Conservation (phyloP, 2,888 invertebrate species). For the Neuroscelio doddi region DNA sequence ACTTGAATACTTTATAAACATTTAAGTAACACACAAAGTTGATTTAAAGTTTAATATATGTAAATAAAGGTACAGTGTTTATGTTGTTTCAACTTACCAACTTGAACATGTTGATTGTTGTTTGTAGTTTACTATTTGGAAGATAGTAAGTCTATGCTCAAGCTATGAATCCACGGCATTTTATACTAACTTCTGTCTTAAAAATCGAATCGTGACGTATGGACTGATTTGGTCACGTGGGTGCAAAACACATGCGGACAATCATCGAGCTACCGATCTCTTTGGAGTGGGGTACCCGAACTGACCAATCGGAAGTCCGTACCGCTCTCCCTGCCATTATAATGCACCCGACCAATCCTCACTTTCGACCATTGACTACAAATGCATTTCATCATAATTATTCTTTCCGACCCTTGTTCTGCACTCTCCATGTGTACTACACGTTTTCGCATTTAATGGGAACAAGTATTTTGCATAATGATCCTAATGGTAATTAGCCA, state of each 20-base stretch:
- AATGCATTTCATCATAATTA: conserved; percentile 37
- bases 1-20: too few relatives aligned
- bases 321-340: conserved; percentile 37
- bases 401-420: conserved; percentile 42
- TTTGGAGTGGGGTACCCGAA: conserved; percentile 52
- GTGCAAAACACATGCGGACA: conserved; percentile 32
- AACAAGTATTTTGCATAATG: conserved; percentile 19
- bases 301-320: conserved; percentile 51
- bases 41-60: too few relatives aligned
- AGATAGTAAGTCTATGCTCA: conserved; percentile 63
- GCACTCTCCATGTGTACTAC: conserved; percentile 4
- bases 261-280: conserved; percentile 37
- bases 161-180: conserved; percentile 53
- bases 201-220: conserved; percentile 55
- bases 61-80: too few relatives aligned
- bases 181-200: conserved; percentile 62
- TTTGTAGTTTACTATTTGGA: conserved; percentile 64
- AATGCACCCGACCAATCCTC: conserved; percentile 42
- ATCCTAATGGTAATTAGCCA: conserved; percentile 4
- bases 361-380: conserved; percentile 40
- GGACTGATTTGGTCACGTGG: conserved; percentile 61
- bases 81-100: conserved; percentile 61
- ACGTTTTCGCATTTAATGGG: conserved; percentile 26
- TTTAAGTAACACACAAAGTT: too few relatives aligned
- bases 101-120: conserved; percentile 70